Conservation (phyloP, 1,140 invertebrate genomes). For the Chrysopa pallens region DNA sequence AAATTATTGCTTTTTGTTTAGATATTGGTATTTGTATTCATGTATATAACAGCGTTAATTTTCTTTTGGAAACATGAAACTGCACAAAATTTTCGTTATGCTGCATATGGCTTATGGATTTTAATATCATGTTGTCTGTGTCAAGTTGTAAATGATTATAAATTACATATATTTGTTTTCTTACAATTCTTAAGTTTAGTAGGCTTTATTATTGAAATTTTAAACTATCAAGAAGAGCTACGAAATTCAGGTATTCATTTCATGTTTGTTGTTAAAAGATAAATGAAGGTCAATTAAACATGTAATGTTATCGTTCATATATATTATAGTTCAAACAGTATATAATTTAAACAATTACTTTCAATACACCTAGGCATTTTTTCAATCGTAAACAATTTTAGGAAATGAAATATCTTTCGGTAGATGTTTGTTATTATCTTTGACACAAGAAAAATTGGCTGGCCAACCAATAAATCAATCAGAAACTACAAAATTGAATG, state of each 20-base stretch:
- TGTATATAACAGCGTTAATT: slow-evolving; percentile 22
- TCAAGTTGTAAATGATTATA: slow-evolving; percentile 34
- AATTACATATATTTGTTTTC: slow-evolving; percentile 35
- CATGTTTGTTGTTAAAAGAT: neutral
- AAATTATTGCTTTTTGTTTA: too few relatives aligned
- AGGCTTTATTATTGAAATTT: slow-evolving; percentile 35
- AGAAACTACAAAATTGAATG: too few relatives aligned
- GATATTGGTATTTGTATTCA: too few relatives aligned
- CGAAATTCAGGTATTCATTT: slow-evolving; percentile 11
- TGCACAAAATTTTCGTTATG: slow-evolving; percentile 31
- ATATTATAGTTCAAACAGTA: too few relatives aligned
- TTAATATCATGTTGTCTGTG: slow-evolving; percentile 38
- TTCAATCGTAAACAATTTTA: slow-evolving; percentile 3
- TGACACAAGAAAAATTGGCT: slow-evolving; percentile 12
- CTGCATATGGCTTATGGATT: slow-evolving; percentile 39
- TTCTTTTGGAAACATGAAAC: slow-evolving; percentile 39
- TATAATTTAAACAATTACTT: too few relatives aligned
- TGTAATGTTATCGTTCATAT: too few relatives aligned
- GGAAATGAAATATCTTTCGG: slow-evolving; percentile 20
- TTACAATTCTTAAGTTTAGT: slow-evolving; percentile 27
- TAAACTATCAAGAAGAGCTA: slow-evolving; percentile 19
- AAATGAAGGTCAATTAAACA: too few relatives aligned
- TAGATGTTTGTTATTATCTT: slow-evolving; percentile 16
- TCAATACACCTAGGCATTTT: too few relatives aligned
- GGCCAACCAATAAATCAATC: too few relatives aligned